These are phyloP conservation scores for Synanthedon myopaeformis DNA, from an alignment of 2,888 invertebrate species.

Conservation along the genomic window DNA sequence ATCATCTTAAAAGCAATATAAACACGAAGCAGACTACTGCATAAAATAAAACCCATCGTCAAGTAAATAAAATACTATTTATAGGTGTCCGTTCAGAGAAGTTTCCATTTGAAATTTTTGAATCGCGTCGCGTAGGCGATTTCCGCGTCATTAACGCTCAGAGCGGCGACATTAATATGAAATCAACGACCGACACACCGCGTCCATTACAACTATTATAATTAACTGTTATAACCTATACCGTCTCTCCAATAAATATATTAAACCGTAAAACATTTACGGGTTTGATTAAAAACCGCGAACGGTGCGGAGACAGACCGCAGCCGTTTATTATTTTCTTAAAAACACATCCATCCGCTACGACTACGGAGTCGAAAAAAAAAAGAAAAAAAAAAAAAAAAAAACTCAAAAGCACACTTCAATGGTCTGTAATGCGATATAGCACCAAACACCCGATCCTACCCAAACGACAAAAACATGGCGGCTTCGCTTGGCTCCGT, in stretches of 20 bases:
- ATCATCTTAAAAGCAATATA: too few species aligned
- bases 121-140: constrained; percentile 41
- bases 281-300: not conserved
- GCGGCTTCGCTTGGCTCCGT: constrained; percentile 15
- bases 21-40: too few species aligned
- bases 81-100: not conserved
- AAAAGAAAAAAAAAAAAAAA: not conserved
- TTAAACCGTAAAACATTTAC: not conserved
- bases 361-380: not conserved
- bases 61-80: not conserved
- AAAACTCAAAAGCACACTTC: not conserved
- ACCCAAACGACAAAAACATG: constrained; percentile 28
- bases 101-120: constrained; percentile 20
- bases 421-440: constrained; percentile 30
- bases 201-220: constrained; percentile 23
- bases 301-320: not conserved
- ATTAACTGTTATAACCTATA: constrained; percentile 4
- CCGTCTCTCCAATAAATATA: not conserved
- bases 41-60: not conserved
- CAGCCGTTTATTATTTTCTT: not conserved
- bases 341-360: not conserved
- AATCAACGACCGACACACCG: constrained; percentile 29
- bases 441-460: constrained; percentile 28
- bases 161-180: constrained; percentile 25
- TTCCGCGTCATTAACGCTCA: constrained; percentile 32